Evolutionary conservation across 2,888 invertebrate genomes (phyloP).

Genomic region (Sinohyriopsis cumingii): DNA sequence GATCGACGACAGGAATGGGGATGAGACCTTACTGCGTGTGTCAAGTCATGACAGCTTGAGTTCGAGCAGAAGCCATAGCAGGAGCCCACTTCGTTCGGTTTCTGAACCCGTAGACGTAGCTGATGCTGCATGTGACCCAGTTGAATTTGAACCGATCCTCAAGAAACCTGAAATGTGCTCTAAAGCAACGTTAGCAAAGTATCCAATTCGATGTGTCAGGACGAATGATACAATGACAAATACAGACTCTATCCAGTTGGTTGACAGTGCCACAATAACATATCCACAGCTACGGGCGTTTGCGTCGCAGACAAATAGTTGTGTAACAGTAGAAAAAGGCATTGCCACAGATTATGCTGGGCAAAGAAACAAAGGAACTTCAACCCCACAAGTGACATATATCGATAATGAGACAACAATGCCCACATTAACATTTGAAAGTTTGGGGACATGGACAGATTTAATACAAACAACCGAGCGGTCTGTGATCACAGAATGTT

Average conservation of each 20-base stretch:
- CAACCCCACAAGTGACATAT: slow-evolving; percentile 40
- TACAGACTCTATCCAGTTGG: slow-evolving; percentile 20
- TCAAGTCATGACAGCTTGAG: slow-evolving; percentile 39
- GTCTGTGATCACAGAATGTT: slow-evolving; percentile 44
- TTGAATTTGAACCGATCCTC: too few species aligned
- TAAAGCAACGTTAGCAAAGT: slow-evolving; percentile 8
- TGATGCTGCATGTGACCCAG: too few species aligned
- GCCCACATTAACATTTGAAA: slow-evolving; percentile 42
- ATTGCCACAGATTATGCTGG: slow-evolving; percentile 51
- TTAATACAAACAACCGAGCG: slow-evolving; percentile 52
- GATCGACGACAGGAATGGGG: slow-evolving; percentile 18
- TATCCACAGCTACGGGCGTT: slow-evolving; percentile 27
- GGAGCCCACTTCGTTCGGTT: too few species aligned
- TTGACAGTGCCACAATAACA: slow-evolving; percentile 42
- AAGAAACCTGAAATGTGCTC: neutral
- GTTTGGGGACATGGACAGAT: slow-evolving; percentile 55
- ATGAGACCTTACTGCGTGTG: slow-evolving; percentile 12
- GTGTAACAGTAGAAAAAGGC: slow-evolving; percentile 25
- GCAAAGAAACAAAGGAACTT: slow-evolving; percentile 48
- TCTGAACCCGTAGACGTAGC: too few species aligned
- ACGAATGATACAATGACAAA: slow-evolving; percentile 23
- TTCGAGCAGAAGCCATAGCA: too few species aligned
- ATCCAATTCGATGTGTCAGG: slow-evolving; percentile 17
- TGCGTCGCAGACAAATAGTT: slow-evolving; percentile 45
- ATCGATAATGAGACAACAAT: slow-evolving; percentile 52